A percentile compares a stretch with the other conserved stretches of the same genome.
These are phyloP conservation scores for Cyphotilapia sp. DNA, from an alignment of 2,113 vertebrate genomes.

Conservation along the genomic window DNA sequence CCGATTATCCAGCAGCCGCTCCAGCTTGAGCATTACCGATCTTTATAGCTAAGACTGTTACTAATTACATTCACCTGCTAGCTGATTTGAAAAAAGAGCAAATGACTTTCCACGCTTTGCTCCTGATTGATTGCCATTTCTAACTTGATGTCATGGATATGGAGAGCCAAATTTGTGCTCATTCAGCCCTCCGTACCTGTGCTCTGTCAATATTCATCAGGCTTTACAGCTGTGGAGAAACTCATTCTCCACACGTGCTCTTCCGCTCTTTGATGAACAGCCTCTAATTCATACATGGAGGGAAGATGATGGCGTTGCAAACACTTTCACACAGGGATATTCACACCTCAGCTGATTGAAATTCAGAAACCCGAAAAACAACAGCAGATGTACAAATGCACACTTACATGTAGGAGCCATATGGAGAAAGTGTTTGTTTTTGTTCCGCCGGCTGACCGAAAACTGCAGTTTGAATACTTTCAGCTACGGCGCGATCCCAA, in stretches of 20 bases:
- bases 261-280: background rate
- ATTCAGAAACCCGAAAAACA: background rate
- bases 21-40: background rate
- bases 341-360: background rate
- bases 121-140: background rate
- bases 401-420: background rate
- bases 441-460: background rate
- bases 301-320: background rate
- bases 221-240: constrained; percentile 2
- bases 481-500: background rate
- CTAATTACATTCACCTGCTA: background rate
- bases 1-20: background rate
- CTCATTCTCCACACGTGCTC: background rate
- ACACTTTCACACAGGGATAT: background rate
- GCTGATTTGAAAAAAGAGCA: background rate
- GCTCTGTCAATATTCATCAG: constrained; percentile 25
- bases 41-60: background rate
- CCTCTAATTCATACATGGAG: background rate
- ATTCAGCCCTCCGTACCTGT: background rate
- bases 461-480: background rate
- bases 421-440: background rate
- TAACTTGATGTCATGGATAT: background rate
- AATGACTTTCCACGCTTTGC: background rate
- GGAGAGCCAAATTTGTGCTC: background rate
- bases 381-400: background rate